Percentiles rank a stretch among this genome's conserved stretches.
Conservation (phyloP, 2,797 vertebrate species). For the Antennarius maculatus region DNA sequence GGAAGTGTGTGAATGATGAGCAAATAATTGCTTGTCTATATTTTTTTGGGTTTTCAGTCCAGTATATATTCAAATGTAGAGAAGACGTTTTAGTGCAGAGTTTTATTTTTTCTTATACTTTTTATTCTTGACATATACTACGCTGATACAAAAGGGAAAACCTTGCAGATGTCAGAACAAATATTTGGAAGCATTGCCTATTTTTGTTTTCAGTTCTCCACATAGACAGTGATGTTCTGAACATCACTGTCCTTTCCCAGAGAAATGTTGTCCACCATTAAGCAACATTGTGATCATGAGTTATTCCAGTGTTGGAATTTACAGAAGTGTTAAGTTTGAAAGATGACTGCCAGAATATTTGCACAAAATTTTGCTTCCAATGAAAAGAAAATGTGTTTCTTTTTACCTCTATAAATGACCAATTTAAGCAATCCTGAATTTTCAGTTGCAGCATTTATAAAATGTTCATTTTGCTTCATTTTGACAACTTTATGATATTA, state of each 20-base stretch:
- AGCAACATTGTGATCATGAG: slow-evolving; percentile 9
- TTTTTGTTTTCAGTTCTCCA: slow-evolving; percentile 34
- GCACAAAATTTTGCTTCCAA: slow-evolving; percentile 1
- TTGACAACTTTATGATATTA: slow-evolving; percentile 3
- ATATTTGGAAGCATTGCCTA: slow-evolving; percentile 9
- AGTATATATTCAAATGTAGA: slow-evolving; percentile 20
- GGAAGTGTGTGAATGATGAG: slow-evolving; percentile 44
- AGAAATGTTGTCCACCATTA: slow-evolving; percentile 12
- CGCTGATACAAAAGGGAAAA: slow-evolving; percentile 18
- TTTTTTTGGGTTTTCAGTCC: slow-evolving; percentile 7
- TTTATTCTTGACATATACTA: neutral
- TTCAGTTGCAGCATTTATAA: neutral
- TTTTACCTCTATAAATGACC: neutral
- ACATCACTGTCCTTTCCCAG: slow-evolving; percentile 3
- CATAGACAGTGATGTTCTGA: slow-evolving; percentile 12
- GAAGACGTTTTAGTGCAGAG: slow-evolving; percentile 1
- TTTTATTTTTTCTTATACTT: slow-evolving; percentile 9
- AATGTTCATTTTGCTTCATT: slow-evolving; percentile 32
- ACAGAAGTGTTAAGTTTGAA: slow-evolving; percentile 50
- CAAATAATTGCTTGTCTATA: slow-evolving; percentile 8
- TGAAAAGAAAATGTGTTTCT: neutral
- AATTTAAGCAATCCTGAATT: neutral
- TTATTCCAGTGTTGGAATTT: slow-evolving; percentile 25
- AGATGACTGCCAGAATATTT: slow-evolving; percentile 19
- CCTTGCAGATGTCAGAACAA: neutral